Conservation (phyloP, 2,113 vertebrate species). For the Bufo gargarizans region DNA sequence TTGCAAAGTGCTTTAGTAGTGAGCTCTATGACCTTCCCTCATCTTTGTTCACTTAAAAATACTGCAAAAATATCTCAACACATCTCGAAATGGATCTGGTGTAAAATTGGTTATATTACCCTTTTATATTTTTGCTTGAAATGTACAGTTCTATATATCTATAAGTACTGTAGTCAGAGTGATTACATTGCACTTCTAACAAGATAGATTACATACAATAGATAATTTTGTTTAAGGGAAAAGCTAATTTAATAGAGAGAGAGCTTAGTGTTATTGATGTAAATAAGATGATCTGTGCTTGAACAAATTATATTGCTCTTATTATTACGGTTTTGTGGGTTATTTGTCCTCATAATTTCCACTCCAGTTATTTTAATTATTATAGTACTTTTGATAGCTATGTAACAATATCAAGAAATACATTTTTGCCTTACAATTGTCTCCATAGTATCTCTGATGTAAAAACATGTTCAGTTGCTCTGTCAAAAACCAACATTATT, state of each 20-base stretch:
- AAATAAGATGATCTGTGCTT: slow-evolving; percentile 46
- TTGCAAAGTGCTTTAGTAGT: no score
- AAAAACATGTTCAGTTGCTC: slow-evolving; percentile 53
- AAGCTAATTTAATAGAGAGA: background rate
- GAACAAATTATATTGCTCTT: slow-evolving; percentile 38
- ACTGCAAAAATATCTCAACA: background rate
- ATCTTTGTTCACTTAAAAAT: no score
- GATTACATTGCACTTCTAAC: background rate
- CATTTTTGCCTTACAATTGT: background rate
- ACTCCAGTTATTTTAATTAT: slow-evolving; percentile 52
- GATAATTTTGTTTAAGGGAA: background rate
- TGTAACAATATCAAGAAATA: slow-evolving; percentile 25
- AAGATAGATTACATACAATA: background rate
- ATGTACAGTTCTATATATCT: background rate
- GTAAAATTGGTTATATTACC: background rate
- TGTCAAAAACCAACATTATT: slow-evolving; percentile 54
- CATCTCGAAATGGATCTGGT: background rate
- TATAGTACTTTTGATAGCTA: slow-evolving; percentile 30
- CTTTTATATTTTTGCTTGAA: background rate
- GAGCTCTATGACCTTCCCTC: no score
- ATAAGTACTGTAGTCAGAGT: background rate
- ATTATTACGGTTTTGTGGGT: slow-evolving; percentile 32
- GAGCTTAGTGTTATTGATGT: slow-evolving; percentile 27
- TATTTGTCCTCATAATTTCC: slow-evolving; percentile 46
- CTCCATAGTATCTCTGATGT: slow-evolving; percentile 30